phyloP scores from a whole-genome alignment of 2,113 vertebrate species.

The Trematocara variabile region DNA sequence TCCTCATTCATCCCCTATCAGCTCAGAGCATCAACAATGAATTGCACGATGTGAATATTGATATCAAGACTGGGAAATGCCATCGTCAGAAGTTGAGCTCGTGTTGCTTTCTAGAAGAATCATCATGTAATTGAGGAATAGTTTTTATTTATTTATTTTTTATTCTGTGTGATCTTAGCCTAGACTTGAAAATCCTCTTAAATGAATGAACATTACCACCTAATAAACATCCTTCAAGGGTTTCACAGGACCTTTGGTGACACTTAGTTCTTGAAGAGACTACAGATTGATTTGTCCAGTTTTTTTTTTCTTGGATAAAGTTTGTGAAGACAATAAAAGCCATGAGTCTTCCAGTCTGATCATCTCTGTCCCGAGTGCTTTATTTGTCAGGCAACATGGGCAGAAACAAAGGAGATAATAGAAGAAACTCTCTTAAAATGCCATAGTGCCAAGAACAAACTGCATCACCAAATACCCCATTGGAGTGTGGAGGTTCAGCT shows the following conservation, averaged over 20 bases:
- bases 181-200: neutral
- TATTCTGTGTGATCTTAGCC: neutral
- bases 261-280: neutral
- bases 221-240: neutral
- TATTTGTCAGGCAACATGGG: constrained; percentile 24
- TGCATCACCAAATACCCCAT: neutral
- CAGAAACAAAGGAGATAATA: constrained; percentile 42
- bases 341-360: neutral
- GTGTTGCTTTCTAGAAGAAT: neutral
- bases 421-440: constrained; percentile 50
- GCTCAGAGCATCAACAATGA: neutral
- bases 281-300: neutral
- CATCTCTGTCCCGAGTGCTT: neutral
- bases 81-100: neutral
- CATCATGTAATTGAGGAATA: neutral
- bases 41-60: neutral
- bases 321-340: neutral
- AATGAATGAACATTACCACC: neutral
- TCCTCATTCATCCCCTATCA: neutral
- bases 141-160: neutral
- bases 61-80: neutral
- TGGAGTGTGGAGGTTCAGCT: constrained; percentile 17
- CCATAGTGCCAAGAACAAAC: neutral
- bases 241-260: neutral
- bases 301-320: neutral